Percentiles rank a stretch among this genome's conserved stretches.
Conservation (phyloP, 2,888 invertebrate genomes). For the Clivina fossor region DNA sequence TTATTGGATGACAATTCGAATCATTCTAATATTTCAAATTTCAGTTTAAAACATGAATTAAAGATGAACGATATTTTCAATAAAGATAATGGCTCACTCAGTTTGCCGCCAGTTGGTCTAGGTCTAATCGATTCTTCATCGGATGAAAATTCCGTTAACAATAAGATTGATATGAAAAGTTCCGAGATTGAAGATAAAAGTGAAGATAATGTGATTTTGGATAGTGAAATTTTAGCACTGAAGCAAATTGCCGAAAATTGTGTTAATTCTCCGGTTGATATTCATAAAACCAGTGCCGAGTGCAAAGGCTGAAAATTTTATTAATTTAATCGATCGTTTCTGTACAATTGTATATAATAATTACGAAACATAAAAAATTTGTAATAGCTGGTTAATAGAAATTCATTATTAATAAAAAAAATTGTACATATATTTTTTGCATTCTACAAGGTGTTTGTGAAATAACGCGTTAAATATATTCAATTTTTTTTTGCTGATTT, state of each 20-base stretch:
- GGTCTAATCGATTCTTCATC: neutral
- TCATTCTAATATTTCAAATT: neutral
- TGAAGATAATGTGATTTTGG: conserved; percentile 9
- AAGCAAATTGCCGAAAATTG: conserved; percentile 28
- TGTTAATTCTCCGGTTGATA: conserved; percentile 9
- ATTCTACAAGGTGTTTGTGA: too few species aligned
- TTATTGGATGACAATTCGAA: neutral
- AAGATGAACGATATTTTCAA: conserved; percentile 16
- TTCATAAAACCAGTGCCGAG: conserved; percentile 20
- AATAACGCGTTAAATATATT: too few species aligned
- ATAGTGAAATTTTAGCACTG: conserved; percentile 24
- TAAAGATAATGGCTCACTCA: conserved; percentile 21
- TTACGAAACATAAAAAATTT: too few species aligned
- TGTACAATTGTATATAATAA: too few species aligned
- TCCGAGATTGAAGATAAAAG: neutral
- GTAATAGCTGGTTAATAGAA: too few species aligned
- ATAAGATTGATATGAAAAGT: neutral
- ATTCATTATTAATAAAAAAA: too few species aligned
- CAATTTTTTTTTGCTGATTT: too few species aligned
- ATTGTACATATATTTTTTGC: too few species aligned
- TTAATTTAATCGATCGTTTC: too few species aligned
- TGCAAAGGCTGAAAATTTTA: conserved; percentile 16
- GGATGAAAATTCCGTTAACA: too few species aligned
- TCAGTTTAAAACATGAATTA: conserved; percentile 7
- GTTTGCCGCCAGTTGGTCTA: conserved; percentile 17